phyloP scores from a whole-genome alignment of 2,888 invertebrate genomes.

The Pachydiplax longipennis region DNA sequence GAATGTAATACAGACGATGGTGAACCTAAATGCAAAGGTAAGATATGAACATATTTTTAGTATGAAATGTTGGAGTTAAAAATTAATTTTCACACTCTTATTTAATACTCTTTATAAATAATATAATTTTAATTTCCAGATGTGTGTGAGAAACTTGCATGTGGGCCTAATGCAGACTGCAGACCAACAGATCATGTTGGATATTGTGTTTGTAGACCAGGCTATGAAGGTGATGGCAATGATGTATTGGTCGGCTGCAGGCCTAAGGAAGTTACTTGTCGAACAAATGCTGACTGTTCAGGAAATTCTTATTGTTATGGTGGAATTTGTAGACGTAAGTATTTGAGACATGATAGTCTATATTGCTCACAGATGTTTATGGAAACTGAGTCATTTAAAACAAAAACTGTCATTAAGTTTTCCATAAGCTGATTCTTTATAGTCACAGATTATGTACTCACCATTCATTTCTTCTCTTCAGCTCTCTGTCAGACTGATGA shows the following conservation, averaged over 20 bases:
- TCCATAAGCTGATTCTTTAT: background rate
- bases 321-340: conserved; percentile 81
- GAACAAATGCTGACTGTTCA: conserved; percentile 75
- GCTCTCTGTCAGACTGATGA: conserved; percentile 79
- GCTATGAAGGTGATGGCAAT: conserved; percentile 79
- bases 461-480: conserved; percentile 56
- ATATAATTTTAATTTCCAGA: conserved; percentile 61
- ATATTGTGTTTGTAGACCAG: conserved; percentile 79
- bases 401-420: background rate
- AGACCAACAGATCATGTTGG: conserved; percentile 76
- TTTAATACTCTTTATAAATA: background rate
- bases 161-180: conserved; percentile 87
- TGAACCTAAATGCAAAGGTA: conserved; percentile 79
- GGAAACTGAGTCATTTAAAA: background rate
- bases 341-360: background rate
- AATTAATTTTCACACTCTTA: no score
- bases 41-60: conserved; percentile 3
- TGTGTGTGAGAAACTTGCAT: conserved; percentile 78
- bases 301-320: conserved; percentile 83
- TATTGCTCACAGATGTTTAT: background rate
- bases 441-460: background rate
- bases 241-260: conserved; percentile 76
- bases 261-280: conserved; percentile 77
- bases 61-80: background rate
- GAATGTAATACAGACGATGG: conserved; percentile 77